Evolutionary conservation across 2,797 vertebrate species (phyloP), one percentile per base, ranked within the genome.

Genomic region (Myotis myotis): DNA sequence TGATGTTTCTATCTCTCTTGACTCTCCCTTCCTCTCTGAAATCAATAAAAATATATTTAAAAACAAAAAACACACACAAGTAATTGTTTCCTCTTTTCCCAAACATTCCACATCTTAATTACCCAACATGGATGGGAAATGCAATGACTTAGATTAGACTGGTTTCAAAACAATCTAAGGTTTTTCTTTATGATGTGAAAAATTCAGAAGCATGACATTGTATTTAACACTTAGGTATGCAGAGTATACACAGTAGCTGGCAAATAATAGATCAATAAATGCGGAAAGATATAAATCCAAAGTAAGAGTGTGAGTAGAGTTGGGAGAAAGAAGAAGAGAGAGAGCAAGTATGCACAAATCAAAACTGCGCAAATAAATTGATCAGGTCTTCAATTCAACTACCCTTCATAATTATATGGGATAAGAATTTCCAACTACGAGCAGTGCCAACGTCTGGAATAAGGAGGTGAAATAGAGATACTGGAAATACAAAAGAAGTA

Each of bases 161-260:
- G 36, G 13, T 78, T 91, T 93, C 41, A 79, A 87, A 92, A 76
- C 84, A 84, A 93, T 28, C 83, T 80, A 62, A 91, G 23, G 1
- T 89, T 93, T 68, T 25, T 23, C 44, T 64, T 86, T 64, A 84
- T 74, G 9, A 87, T 82, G 81, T 66, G 28, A 51, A 90, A 92
- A 60, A 57, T 30, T 28, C 38, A 13, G n/a, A 83, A 85, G 28
- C 87, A 86, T 74, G 90, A 7, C 38, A 74, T 86, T 78, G 72
- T 72, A 82, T 78, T 90, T 85, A 89, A 90, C 57, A 86, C 84
- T 94, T 82, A 94, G 88, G 71, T 82, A 78, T 64, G 1, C 17
- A 70, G 16, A 51, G 25, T 41, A 85, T 36, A 94, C 20, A 76
- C 49, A 22, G 20, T 83, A 55, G 78, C 3, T 76, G 66, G 28